These are phyloP conservation scores for Coranthus polyacanthus DNA, from an alignment of 2,797 vertebrate genomes.

Conservation along the genomic window DNA sequence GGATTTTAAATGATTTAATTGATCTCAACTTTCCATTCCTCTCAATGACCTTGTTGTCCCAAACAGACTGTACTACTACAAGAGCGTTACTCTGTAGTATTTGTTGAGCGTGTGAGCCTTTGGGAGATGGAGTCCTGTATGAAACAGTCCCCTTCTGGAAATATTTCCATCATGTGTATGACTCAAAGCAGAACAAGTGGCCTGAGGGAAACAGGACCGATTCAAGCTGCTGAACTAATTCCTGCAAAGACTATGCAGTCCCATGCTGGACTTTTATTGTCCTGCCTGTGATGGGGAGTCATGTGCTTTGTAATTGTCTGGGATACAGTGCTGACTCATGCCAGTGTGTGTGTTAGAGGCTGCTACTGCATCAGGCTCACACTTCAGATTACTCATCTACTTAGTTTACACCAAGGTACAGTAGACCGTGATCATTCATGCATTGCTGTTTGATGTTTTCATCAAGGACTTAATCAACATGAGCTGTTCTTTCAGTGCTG, in stretches of 20 bases:
- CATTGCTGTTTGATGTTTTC: constrained; percentile 39
- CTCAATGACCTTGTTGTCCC: constrained; percentile 20
- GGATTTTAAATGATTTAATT: constrained; percentile 23
- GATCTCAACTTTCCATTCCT: constrained; percentile 17
- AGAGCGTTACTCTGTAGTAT: not conserved
- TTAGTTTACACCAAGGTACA: constrained; percentile 20
- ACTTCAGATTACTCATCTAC: constrained; percentile 30
- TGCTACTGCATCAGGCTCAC: constrained; percentile 35
- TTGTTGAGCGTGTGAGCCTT: constrained; percentile 24
- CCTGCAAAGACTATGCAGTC: constrained; percentile 44
- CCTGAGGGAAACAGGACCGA: constrained; percentile 9
- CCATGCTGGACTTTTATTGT: constrained; percentile 37
- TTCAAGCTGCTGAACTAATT: constrained; percentile 44
- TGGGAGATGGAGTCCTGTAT: constrained; percentile 16
- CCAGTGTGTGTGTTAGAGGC: constrained; percentile 30
- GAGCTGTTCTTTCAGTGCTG: constrained; percentile 6
- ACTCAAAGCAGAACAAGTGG: constrained; percentile 23
- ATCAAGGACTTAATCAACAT: constrained; percentile 41
- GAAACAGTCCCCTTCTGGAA: constrained; percentile 6
- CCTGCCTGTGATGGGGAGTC: constrained; percentile 37
- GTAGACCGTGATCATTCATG: constrained; percentile 22
- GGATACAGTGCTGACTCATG: constrained; percentile 71
- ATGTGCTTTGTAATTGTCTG: constrained; percentile 53
- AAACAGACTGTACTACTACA: not conserved
- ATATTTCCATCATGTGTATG: constrained; percentile 31